Percentiles rank a stretch among this genome's conserved stretches.
phyloP scores from a whole-genome alignment of 2,113 vertebrate genomes.

The Typhlomys cinereus region DNA sequence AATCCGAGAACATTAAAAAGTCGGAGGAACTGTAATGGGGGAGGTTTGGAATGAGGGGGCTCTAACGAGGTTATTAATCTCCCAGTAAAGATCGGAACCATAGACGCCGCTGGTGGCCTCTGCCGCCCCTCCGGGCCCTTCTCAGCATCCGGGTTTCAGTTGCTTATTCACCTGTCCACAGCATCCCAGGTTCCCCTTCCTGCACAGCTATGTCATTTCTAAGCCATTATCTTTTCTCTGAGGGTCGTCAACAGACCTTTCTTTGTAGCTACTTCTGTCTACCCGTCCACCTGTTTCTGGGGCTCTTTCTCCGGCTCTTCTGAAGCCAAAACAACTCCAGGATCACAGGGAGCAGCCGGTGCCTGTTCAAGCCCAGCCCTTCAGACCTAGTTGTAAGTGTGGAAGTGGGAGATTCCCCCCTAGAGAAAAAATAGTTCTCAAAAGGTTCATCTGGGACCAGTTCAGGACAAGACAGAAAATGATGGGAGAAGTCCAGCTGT shows the following conservation, averaged over 20 bases:
- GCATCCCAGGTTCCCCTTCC: not conserved
- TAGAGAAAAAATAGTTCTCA: not conserved
- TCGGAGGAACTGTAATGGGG: not conserved
- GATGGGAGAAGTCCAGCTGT: not conserved
- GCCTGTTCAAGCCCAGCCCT: rapidly evolving
- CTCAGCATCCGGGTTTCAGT: slow-evolving; percentile 3
- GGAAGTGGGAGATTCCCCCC: not conserved
- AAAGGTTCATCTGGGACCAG: not conserved
- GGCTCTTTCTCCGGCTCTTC: not conserved
- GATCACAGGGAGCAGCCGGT: not conserved
- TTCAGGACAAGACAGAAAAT: not conserved
- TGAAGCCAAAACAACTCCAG: not conserved
- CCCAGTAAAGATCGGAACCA: rapidly evolving
- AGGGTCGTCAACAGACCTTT: not conserved
- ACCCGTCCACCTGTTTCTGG: not conserved
- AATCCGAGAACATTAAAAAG: slow-evolving; percentile 41
- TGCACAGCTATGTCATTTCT: not conserved
- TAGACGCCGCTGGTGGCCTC: not conserved
- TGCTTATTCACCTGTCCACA: not conserved
- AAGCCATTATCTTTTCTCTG: not conserved
- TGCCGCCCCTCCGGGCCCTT: not conserved
- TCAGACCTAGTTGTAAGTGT: not conserved
- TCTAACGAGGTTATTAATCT: slow-evolving; percentile 33
- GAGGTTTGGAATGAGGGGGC: slow-evolving; percentile 9
- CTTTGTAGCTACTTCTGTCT: not conserved